A percentile compares a stretch with the other conserved stretches of the same genome.
phyloP scores from a whole-genome alignment of 2,113 vertebrate species.

The Cryptotis parvus region DNA sequence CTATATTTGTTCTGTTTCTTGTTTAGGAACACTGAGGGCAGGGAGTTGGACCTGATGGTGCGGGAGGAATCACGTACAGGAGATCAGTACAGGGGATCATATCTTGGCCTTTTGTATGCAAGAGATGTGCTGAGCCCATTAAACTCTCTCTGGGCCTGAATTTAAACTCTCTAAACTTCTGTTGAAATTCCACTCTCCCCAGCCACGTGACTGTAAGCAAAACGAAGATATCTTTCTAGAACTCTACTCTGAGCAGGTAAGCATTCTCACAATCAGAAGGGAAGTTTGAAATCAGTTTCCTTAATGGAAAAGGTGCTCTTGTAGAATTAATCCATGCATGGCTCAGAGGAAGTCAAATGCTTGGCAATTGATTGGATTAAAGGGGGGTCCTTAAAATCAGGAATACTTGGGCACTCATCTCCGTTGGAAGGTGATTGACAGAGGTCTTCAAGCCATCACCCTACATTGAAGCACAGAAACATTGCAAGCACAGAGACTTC shows the following conservation, averaged over 20 bases:
- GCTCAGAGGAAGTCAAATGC: constrained; percentile 42
- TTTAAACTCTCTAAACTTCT: constrained; percentile 42
- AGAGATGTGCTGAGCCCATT: background rate
- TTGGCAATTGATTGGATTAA: constrained; percentile 67
- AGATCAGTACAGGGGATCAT: no score
- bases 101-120: background rate
- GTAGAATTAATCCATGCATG: constrained; percentile 64
- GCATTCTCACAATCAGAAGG: constrained; percentile 65
- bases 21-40: no score
- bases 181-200: constrained; percentile 6
- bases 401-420: constrained; percentile 39
- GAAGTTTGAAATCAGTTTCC: constrained; percentile 75
- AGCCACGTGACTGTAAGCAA: constrained; percentile 42
- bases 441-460: constrained; percentile 56
- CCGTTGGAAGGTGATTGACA: constrained; percentile 65
- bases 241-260: constrained; percentile 59
- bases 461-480: constrained; percentile 54
- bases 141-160: background rate
- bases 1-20: no score
- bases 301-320: constrained; percentile 69
- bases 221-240: constrained; percentile 50
- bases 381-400: constrained; percentile 71
- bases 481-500: constrained; percentile 25
- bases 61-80: no score
- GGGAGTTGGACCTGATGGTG: no score